Percentiles rank a stretch among this genome's conserved stretches.
These are phyloP conservation scores for Synergus gifuensis DNA, from an alignment of 2,888 invertebrate genomes.

Conservation along the genomic window DNA sequence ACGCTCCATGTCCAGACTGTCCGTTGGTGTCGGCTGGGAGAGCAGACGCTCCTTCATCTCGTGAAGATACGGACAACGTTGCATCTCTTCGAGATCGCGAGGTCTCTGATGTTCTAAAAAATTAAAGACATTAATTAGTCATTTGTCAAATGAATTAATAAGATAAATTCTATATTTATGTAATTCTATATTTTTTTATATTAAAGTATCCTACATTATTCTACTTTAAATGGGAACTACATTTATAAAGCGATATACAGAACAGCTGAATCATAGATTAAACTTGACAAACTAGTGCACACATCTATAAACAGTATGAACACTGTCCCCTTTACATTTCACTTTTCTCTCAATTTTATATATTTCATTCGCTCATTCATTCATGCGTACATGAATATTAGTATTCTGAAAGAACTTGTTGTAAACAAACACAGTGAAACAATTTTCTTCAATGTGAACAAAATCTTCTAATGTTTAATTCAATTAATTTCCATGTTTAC, in stretches of 20 bases:
- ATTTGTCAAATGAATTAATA: background rate
- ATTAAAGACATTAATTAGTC: background rate
- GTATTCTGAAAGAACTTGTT: slow-evolving; percentile 1
- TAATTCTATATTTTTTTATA: background rate
- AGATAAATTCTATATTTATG: background rate
- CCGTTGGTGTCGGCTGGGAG: slow-evolving; percentile 83
- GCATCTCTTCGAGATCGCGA: slow-evolving; percentile 82
- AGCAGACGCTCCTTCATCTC: slow-evolving; percentile 96
- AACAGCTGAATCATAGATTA: slow-evolving; percentile 28
- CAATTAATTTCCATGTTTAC: background rate
- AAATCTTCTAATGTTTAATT: background rate
- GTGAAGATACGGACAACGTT: slow-evolving; percentile 94
- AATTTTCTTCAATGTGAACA: background rate
- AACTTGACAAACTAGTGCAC: slow-evolving; percentile 34
- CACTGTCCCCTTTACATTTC: background rate
- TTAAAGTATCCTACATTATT: background rate
- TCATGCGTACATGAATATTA: slow-evolving; percentile 3
- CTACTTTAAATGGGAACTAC: background rate
- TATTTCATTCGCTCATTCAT: slow-evolving; percentile 6
- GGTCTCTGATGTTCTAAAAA: slow-evolving; percentile 69
- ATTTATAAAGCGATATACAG: background rate
- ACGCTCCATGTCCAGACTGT: slow-evolving; percentile 83
- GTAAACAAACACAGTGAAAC: background rate
- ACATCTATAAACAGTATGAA: slow-evolving; percentile 12
- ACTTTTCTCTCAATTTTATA: background rate